These are phyloP conservation scores for Pseudoatta argentina DNA, from an alignment of 1,140 invertebrate species.

Conservation along the genomic window DNA sequence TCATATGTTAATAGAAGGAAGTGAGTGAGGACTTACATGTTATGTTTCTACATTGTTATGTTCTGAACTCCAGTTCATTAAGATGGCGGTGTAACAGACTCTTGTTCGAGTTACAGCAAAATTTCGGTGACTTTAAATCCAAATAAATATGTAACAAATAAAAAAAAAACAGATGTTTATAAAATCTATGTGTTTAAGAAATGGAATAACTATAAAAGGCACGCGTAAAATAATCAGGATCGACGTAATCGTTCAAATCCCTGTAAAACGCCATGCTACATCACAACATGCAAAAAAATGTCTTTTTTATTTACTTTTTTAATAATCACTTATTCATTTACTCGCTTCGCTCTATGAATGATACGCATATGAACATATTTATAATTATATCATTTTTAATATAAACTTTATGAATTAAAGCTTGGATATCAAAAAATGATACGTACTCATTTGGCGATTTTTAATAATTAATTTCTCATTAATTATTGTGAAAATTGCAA, in stretches of 20 bases:
- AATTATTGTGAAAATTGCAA: too few species aligned
- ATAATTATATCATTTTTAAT: neutral
- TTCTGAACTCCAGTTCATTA: slow-evolving; percentile 87
- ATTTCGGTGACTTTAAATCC: slow-evolving; percentile 86
- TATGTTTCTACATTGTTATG: slow-evolving; percentile 85
- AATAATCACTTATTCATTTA: neutral
- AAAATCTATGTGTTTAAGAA: slow-evolving; percentile 66
- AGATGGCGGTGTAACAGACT: slow-evolving; percentile 86
- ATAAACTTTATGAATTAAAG: neutral
- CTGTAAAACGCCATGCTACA: slow-evolving; percentile 71
- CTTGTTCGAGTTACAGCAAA: slow-evolving; percentile 87
- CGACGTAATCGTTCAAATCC: slow-evolving; percentile 57
- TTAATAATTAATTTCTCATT: neutral
- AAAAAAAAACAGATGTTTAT: slow-evolving; percentile 82
- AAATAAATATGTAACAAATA: slow-evolving; percentile 87
- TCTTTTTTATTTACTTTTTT: slow-evolving; percentile 18
- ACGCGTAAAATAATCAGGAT: slow-evolving; percentile 64
- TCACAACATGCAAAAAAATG: slow-evolving; percentile 77
- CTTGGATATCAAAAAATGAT: neutral
- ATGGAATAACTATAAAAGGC: slow-evolving; percentile 63
- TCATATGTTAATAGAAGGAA: slow-evolving; percentile 79
- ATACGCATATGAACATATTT: slow-evolving; percentile 3
- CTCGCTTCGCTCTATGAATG: neutral
- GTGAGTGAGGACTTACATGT: slow-evolving; percentile 85
- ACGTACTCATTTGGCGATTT: neutral